Evolutionary conservation across 2,797 vertebrate genomes (phyloP), one percentile per base, ranked within the genome.

Genomic region (Tapirus indicus): DNA sequence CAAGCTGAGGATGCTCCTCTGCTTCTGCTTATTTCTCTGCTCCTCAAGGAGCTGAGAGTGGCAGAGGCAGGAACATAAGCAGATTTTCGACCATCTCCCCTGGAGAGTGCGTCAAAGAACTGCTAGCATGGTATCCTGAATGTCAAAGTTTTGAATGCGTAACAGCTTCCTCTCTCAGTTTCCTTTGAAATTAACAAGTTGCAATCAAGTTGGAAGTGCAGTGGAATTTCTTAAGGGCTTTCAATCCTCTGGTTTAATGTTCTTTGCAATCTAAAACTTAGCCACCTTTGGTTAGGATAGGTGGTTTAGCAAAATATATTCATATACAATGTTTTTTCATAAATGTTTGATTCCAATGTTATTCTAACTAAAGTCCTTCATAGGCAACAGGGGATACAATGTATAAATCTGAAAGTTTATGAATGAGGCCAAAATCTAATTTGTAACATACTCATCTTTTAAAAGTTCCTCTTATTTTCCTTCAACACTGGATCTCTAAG

Each of bases 101-200:
- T 32, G 6, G 6, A 84, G 5, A 20, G 1, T 41, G 11, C 44
- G 44, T 66, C 52, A 58, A 77, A 83, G 17, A 41, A 83, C 21
- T 32, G n/a, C 68, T 44, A 12, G 7, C 4, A 29, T 44, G 21
- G 75, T 44, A 54, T 23, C 18, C 11, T n/a, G 23, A 89, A 92
- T 29, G 17, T 41, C 47, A 25, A 66, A 35, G 27, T 38, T 95
- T 72, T 72, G 18, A 89, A 64, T 20, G 5, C 54, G 71, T 66
- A 60, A 74, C 12, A 83, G 25, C 16, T 75, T 54, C 56, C 58
- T 27, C 62, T 85, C 74, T 49, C 69, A 72, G 17, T 49, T 14
- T 80, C 72, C 68, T 80, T 68, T 69, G 49, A 96, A 91, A 91
- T 88, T 80, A n/a, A 95, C 44, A 74, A 69, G 58, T 93, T 93